phyloP scores from a whole-genome alignment of 2,888 invertebrate genomes.

The Mythimna ferrago region DNA sequence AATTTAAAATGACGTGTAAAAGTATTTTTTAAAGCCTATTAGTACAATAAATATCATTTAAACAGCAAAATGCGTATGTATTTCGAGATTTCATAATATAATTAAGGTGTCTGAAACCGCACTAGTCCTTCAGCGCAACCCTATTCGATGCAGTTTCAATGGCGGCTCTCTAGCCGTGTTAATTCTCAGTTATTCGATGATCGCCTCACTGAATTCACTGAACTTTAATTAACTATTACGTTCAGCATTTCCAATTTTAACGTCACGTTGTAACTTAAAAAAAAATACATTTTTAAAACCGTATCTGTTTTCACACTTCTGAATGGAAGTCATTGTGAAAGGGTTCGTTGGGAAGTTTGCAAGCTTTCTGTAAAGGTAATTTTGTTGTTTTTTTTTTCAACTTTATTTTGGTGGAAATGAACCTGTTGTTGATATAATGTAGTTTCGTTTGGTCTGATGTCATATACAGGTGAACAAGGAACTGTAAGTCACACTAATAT shows the following conservation, averaged over 20 bases:
- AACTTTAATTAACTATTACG: conserved; percentile 74
- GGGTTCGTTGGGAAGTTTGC: not conserved
- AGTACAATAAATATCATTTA: too few species aligned
- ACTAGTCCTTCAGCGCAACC: conserved; percentile 47
- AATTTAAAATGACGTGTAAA: too few species aligned
- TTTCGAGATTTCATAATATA: conserved; percentile 30
- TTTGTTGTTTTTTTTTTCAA: not conserved
- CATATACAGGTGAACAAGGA: too few species aligned
- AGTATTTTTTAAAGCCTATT: too few species aligned
- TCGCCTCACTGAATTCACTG: conserved; percentile 67
- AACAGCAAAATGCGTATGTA: not conserved
- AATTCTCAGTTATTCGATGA: conserved; percentile 72
- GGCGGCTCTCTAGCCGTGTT: conserved; percentile 66
- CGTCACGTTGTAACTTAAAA: conserved; percentile 41
- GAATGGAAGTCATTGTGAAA: conserved; percentile 15
- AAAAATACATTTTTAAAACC: conserved; percentile 45
- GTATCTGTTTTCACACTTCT: conserved; percentile 46
- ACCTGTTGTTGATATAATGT: too few species aligned
- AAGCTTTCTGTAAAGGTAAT: not conserved
- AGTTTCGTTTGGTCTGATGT: too few species aligned
- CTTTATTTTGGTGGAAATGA: not conserved
- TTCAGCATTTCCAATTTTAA: conserved; percentile 65
- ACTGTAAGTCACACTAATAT: too few species aligned
- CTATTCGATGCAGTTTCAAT: conserved; percentile 58
- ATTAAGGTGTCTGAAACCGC: conserved; percentile 30